Base-by-base conservation (phyloP, 2,888 invertebrate species). In the Micropterix aruncella region DNA sequence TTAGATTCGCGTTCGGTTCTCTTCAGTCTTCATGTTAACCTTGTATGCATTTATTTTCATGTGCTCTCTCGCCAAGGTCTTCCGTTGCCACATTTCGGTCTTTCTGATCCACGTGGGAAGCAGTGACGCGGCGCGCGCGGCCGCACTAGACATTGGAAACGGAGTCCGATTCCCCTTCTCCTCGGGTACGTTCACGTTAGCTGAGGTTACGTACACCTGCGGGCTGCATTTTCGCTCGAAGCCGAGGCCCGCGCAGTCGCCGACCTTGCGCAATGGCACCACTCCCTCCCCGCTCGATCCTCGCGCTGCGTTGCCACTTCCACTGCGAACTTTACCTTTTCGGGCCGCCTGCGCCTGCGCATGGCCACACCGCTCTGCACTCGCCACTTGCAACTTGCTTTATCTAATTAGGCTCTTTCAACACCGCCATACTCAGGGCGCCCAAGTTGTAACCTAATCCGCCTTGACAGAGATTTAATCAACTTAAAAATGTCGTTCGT, bases 181-280 rank as follows among this genome's bases (percentile, higher is more conserved):
- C 27, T 27, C 12, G 27, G 27, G 5, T 47, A 51, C 49, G 51
- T 44, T 51, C 50, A 55, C 56, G 16, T 15, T 15, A 17, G 40
- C 18, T 18, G 40, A 4, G 18, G 12, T 18, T 9, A 18, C 3
- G 40, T 4, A 17, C 18, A 60, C 60, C 62, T 62, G 60, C 61
- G 62, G 62, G 63, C 62, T 61, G 60, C 63, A 65, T 63, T 64
- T 59, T 60, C 57, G 59, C 57, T 53, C 64, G 63, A 63, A 65
- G 65, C 59, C 60, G 38, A 42, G 19, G 40, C 12, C 16, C 40
- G 40, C 40, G 16, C 16, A 5, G 5, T 56, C 53, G 56, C 55
- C 62, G 63, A 66, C 67, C 66, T 68, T 68, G 66, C 64, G 65
- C 61, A 66, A 66, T 65, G 64, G 57, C 64, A 64, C 59, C 15